phyloP scores from a whole-genome alignment of 2,113 vertebrate genomes.

The Alouatta palliata region DNA sequence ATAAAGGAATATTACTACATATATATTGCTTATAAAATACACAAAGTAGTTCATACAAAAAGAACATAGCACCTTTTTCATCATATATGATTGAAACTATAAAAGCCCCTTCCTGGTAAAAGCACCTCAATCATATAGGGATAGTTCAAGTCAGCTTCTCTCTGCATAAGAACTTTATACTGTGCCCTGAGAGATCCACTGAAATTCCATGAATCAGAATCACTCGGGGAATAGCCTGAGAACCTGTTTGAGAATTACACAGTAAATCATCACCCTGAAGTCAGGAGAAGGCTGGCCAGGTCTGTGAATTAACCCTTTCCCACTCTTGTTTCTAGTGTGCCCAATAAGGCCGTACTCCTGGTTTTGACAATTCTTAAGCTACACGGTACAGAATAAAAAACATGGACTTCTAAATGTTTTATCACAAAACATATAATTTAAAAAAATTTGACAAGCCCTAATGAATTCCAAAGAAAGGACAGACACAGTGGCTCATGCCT shows the following conservation, averaged over 20 bases:
- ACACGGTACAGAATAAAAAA: background rate
- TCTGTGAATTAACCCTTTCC: background rate
- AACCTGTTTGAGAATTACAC: background rate
- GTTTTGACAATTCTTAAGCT: background rate
- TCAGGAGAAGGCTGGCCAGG: background rate
- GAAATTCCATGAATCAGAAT: background rate
- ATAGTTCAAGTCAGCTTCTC: background rate
- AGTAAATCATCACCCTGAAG: background rate
- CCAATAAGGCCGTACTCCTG: background rate
- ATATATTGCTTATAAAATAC: background rate
- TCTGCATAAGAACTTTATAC: background rate
- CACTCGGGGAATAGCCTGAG: rapidly evolving
- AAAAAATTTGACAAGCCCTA: slow-evolving; percentile 4
- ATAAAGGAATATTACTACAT: background rate
- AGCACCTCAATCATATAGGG: background rate
- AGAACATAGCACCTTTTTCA: slow-evolving; percentile 52
- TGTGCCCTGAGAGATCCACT: background rate
- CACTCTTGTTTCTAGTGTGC: background rate
- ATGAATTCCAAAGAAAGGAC: background rate
- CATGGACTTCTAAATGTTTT: background rate
- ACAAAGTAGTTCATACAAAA: slow-evolving; percentile 42
- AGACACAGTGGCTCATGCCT: background rate
- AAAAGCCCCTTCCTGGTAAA: background rate
- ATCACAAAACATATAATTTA: background rate
- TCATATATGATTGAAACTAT: background rate